Conservation (phyloP, 2,888 invertebrate species). For the Epirrita christyi region DNA sequence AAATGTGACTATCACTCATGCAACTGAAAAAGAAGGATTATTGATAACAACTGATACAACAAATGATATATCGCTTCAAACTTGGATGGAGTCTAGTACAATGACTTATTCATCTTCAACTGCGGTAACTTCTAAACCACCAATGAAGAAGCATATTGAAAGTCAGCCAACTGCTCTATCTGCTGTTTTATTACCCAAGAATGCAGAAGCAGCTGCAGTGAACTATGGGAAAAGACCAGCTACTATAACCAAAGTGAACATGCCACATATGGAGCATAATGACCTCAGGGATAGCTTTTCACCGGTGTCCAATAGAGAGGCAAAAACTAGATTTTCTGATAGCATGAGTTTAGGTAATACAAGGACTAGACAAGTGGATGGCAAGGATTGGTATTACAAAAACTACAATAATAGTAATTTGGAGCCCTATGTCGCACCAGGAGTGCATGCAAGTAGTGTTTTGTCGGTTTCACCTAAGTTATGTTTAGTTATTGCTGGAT, state of each 20-base stretch:
- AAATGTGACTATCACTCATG: slow-evolving; percentile 72
- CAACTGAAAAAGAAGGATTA: slow-evolving; percentile 74
- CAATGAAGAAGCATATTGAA: slow-evolving; percentile 65
- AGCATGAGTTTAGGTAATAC: slow-evolving; percentile 67
- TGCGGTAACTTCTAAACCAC: slow-evolving; percentile 58
- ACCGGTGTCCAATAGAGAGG: slow-evolving; percentile 70
- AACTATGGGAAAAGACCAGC: slow-evolving; percentile 69
- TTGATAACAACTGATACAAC: slow-evolving; percentile 76
- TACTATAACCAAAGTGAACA: slow-evolving; percentile 74
- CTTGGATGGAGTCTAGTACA: slow-evolving; percentile 73
- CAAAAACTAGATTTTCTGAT: slow-evolving; percentile 72
- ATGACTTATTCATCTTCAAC: slow-evolving; percentile 55
- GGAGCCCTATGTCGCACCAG: slow-evolving; percentile 77
- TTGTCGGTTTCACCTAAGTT: slow-evolving; percentile 2
- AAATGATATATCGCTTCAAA: slow-evolving; percentile 74
- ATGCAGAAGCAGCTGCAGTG: slow-evolving; percentile 61
- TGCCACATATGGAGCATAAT: slow-evolving; percentile 68
- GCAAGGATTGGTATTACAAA: slow-evolving; percentile 94
- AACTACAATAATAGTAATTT: slow-evolving; percentile 89
- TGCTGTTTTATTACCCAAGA: slow-evolving; percentile 86
- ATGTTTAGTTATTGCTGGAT: slow-evolving; percentile 15
- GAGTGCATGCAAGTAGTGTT: slow-evolving; percentile 52
- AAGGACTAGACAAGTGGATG: slow-evolving; percentile 75
- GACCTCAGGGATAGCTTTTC: slow-evolving; percentile 63
- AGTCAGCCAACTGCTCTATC: slow-evolving; percentile 83